These are phyloP conservation scores for Ennomos erosarius DNA, from an alignment of 2,888 invertebrate species.

Conservation along the genomic window DNA sequence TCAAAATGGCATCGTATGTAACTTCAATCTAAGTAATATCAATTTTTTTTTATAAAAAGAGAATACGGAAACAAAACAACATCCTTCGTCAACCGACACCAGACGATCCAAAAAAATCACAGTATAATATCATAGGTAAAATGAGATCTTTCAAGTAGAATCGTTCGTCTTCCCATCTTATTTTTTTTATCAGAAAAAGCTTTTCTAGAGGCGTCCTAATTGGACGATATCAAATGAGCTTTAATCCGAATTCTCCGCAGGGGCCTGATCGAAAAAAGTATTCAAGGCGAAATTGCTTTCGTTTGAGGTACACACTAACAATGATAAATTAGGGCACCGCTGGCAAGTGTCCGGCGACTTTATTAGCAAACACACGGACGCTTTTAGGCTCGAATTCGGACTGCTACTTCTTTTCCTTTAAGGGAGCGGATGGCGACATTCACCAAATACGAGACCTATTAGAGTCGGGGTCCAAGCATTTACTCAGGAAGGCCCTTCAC, in stretches of 20 bases:
- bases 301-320: constrained; percentile 71
- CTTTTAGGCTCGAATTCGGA: constrained; percentile 54
- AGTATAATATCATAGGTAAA: constrained; percentile 4
- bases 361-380: constrained; percentile 73
- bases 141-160: constrained; percentile 29
- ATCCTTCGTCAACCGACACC: neutral
- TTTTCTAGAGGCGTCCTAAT: constrained; percentile 52
- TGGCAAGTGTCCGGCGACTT: constrained; percentile 69
- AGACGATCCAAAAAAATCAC: constrained; percentile 1
- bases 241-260: constrained; percentile 55
- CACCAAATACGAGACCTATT: constrained; percentile 43
- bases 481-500: constrained; percentile 31
- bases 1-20: neutral
- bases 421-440: constrained; percentile 49
- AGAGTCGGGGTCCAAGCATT: constrained; percentile 45
- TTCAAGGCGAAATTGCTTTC: constrained; percentile 74
- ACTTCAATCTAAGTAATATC: constrained; percentile 1
- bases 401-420: constrained; percentile 60
- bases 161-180: constrained; percentile 29
- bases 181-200: constrained; percentile 38
- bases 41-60: constrained; percentile 7
- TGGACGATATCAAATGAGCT: constrained; percentile 60
- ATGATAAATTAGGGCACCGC: constrained; percentile 76
- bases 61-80: neutral
- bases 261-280: constrained; percentile 59